A percentile compares a stretch with the other conserved stretches of the same genome.
Conservation (phyloP, 2,113 vertebrate species). For the Poeciliopsis occidentalis region DNA sequence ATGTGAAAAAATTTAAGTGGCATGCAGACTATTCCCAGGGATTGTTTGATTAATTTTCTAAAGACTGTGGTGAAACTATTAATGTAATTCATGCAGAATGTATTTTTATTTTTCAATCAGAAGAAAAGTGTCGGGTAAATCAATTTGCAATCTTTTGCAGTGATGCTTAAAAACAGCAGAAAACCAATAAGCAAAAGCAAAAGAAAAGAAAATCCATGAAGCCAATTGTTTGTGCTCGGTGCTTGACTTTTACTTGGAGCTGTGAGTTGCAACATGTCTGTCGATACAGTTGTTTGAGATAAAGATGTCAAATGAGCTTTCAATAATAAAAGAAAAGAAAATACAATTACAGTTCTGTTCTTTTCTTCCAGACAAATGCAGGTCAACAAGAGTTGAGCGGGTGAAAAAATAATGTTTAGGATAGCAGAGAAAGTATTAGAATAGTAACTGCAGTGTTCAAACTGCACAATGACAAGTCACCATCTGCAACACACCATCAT, state of each 20-base stretch:
- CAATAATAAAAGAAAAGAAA: conserved; percentile 1
- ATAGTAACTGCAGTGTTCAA: conserved; percentile 4
- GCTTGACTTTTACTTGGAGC: conserved; percentile 23
- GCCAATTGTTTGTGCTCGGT: conserved; percentile 17
- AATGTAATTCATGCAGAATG: too few relatives aligned
- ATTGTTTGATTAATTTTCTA: background rate
- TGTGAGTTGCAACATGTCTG: conserved; percentile 22
- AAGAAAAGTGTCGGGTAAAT: background rate
- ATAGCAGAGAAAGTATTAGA: conserved; percentile 6
- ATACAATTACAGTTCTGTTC: conserved; percentile 6
- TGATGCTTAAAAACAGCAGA: background rate
- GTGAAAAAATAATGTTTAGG: background rate
- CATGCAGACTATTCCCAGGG: background rate
- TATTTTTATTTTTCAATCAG: too few relatives aligned
- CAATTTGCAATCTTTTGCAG: background rate
- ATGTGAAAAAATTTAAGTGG: background rate
- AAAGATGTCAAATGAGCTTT: conserved; percentile 10
- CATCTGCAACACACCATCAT: background rate
- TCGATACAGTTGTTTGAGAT: conserved; percentile 22
- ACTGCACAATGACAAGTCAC: background rate
- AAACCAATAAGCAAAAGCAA: conserved; percentile 12
- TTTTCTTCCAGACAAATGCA: background rate
- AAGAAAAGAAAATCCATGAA: conserved; percentile 9
- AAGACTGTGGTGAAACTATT: background rate
- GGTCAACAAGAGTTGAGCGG: background rate